These are phyloP conservation scores for Rhyzopertha dominica DNA, from an alignment of 1,140 invertebrate genomes.

Conservation along the genomic window DNA sequence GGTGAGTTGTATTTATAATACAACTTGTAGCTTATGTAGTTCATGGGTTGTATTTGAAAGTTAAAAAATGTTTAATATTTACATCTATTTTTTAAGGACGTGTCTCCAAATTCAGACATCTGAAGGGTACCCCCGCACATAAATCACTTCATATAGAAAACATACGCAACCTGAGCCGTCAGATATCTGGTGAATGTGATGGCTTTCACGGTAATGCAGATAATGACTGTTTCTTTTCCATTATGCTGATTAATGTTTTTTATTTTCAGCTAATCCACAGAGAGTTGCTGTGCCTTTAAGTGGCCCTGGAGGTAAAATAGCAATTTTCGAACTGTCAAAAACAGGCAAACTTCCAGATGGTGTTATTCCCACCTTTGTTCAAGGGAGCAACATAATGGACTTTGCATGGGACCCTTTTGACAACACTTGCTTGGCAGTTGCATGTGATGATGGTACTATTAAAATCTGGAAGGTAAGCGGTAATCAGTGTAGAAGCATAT, in stretches of 20 bases:
- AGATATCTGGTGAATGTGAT: constrained; percentile 90
- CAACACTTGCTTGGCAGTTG: constrained; percentile 71
- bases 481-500: constrained; percentile 56
- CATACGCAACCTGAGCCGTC: constrained; percentile 81
- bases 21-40: constrained; percentile 6
- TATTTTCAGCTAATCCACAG: constrained; percentile 66
- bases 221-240: too few relatives aligned
- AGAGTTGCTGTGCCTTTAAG: constrained; percentile 82
- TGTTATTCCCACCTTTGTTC: constrained; percentile 79
- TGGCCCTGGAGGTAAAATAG: constrained; percentile 84
- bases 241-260: constrained; percentile 9
- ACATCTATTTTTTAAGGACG: constrained; percentile 57
- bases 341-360: constrained; percentile 74
- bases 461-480: constrained; percentile 81
- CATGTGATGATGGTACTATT: constrained; percentile 86
- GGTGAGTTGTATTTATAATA: constrained; percentile 55
- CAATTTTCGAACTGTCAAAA: constrained; percentile 77
- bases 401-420: constrained; percentile 93
- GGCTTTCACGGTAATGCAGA: constrained; percentile 85
- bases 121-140: constrained; percentile 84
- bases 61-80: constrained; percentile 19
- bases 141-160: constrained; percentile 91
- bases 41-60: background rate
- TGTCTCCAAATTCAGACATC: constrained; percentile 88
- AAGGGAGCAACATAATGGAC: constrained; percentile 83